Evolutionary conservation across 2,797 vertebrate species (phyloP).

Genomic region (Taeniopygia guttata): DNA sequence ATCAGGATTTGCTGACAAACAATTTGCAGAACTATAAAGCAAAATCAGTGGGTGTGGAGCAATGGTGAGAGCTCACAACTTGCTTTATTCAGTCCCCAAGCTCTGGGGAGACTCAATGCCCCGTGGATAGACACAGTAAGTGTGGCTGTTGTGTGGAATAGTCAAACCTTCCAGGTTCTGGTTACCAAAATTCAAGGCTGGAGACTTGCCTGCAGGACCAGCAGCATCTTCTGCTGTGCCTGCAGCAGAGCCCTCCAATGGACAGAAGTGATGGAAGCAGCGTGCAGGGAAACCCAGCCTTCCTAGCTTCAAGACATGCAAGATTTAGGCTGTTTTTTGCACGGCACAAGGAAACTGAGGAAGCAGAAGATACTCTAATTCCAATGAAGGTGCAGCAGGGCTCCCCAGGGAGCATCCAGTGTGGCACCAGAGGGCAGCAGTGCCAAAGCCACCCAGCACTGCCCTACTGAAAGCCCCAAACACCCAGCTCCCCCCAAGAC

Average conservation of each 20-base stretch:
- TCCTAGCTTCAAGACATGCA: not conserved
- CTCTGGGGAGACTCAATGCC: not conserved
- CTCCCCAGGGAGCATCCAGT: rapidly evolving
- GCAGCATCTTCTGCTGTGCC: not conserved
- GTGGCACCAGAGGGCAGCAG: slow-evolving; percentile 50
- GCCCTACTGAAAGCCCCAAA: not conserved
- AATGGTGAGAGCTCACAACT: not conserved
- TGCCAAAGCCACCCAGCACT: not conserved
- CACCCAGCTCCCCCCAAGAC: not conserved
- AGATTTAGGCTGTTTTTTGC: not conserved
- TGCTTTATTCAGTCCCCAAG: not conserved
- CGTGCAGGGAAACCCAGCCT: not conserved
- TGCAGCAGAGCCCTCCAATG: not conserved
- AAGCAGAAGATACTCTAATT: not conserved
- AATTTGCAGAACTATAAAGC: not conserved
- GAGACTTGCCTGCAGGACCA: not conserved
- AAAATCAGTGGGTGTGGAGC: not conserved
- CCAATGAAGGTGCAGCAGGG: not conserved
- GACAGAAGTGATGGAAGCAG: not conserved
- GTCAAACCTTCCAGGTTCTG: not conserved
- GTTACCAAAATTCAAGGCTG: not conserved
- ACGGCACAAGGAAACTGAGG: not conserved
- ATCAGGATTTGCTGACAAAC: slow-evolving; percentile 15
- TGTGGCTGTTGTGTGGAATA: not conserved
- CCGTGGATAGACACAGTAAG: not conserved